phyloP scores from a whole-genome alignment of 2,888 invertebrate genomes.

The Sabellastarte sp. region DNA sequence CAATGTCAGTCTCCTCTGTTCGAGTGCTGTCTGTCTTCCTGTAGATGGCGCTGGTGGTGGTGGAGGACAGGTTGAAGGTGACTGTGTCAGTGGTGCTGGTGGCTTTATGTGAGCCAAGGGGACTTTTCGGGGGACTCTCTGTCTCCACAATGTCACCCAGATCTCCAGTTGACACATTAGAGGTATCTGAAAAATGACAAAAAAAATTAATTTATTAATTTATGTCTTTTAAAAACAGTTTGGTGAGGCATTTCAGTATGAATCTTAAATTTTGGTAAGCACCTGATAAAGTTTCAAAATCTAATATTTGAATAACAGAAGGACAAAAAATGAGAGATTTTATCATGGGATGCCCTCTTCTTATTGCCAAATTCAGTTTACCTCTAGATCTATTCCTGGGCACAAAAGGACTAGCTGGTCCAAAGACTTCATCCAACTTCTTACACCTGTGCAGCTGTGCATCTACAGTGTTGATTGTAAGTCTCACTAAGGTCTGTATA shows the following conservation, averaged over 20 bases:
- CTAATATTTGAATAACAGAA: too few species aligned
- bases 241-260: too few species aligned
- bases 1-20: constrained; percentile 22
- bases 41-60: constrained; percentile 14
- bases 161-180: constrained; percentile 58
- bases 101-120: constrained; percentile 29
- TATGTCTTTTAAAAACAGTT: too few species aligned
- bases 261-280: too few species aligned
- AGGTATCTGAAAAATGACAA: constrained; percentile 49
- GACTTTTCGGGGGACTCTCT: constrained; percentile 58
- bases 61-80: constrained; percentile 15
- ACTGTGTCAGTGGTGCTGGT: constrained; percentile 18
- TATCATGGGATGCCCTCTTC: too few species aligned
- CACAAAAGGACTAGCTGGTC: constrained; percentile 50
- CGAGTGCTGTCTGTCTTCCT: constrained; percentile 8
- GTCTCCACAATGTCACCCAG: constrained; percentile 59
- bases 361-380: too few species aligned
- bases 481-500: constrained; percentile 76
- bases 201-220: too few species aligned
- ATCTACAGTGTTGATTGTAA: constrained; percentile 88
- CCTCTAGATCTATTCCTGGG: constrained; percentile 47
- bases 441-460: constrained; percentile 89
- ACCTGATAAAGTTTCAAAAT: too few species aligned
- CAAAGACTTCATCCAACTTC: constrained; percentile 60
- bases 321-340: too few species aligned